Evolutionary conservation across 1,140 invertebrate species (phyloP), one percentile per base, ranked within the genome.

Genomic region (Penaeus japonicus): DNA sequence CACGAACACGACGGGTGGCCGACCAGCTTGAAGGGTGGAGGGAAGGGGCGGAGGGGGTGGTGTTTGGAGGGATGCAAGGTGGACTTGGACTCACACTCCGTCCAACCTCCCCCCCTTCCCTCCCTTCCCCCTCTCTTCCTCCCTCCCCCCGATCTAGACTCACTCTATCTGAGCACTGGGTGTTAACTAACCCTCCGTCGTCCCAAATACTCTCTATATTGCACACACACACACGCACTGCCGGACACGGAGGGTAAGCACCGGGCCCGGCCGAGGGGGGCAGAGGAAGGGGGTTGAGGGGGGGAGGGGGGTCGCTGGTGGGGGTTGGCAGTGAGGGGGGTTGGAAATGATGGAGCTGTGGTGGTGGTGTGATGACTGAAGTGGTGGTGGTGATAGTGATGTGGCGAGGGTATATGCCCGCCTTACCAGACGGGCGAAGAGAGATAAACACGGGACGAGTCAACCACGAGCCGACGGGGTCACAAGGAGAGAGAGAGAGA

Each of bases 101-200:
- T 54, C 39, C 55, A 32, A 53, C 59, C n/a, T 20, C 55, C 65
- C 75, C 85, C 77, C 78, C 75, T 53, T 81, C 65, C 85, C 79
- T 87, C 86, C 62, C 83, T 73, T 20, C 54, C 35, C 65, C 79
- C 80, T 30, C 65, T 62, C 87, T 65, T 83, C 77, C 87, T 47
- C 65, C 75, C 85, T 20, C 54, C 35, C 65, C 79, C 80, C 35
- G 57, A 59, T 81, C 59, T 83, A 82, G 80, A 83, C 87, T 83
- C 87, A 88, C 87, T 84, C 87, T 83, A 88, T 88, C 87, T 80
- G 81, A 88, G 87, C 80, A 83, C 87, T 88, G 87, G 77, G 80
- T 70, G 87, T 79, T 83, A 88, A 88, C 87, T 88, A 88, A 88
- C 87, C 78, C 87, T 80, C 81, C 87, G 75, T 88, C 62, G 87